Percentiles rank a stretch among this genome's conserved stretches.
Conservation (phyloP, 2,888 invertebrate genomes). For the Sinohyriopsis cumingii region DNA sequence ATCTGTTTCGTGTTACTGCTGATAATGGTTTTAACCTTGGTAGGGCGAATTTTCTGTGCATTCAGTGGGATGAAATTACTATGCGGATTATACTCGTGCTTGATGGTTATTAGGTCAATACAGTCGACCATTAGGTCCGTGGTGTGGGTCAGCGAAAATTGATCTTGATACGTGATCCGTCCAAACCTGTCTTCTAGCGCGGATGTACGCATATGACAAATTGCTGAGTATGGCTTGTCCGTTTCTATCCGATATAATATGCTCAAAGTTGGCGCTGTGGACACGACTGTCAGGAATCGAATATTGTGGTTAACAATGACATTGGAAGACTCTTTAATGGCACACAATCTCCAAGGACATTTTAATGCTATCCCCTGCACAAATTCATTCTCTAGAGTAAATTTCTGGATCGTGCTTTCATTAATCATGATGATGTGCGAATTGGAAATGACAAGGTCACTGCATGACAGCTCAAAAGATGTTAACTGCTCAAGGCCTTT, state of each 20-base stretch:
- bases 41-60: constrained; percentile 19
- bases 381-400: constrained; percentile 31
- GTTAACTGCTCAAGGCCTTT: constrained; percentile 26
- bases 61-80: constrained; percentile 34
- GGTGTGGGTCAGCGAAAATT: constrained; percentile 35
- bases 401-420: constrained; percentile 29
- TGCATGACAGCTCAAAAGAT: constrained; percentile 37
- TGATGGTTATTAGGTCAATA: constrained; percentile 30
- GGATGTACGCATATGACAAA: constrained; percentile 36
- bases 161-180: constrained; percentile 27
- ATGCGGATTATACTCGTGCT: constrained; percentile 33
- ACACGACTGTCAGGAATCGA: constrained; percentile 30
- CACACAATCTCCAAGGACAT: constrained; percentile 36
- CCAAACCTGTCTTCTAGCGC: constrained; percentile 36
- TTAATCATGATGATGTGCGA: constrained; percentile 27
- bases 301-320: constrained; percentile 37
- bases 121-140: constrained; percentile 35
- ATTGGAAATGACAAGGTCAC: constrained; percentile 26
- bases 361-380: constrained; percentile 23
- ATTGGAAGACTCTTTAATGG: constrained; percentile 24
- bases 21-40: constrained; percentile 22
- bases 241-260: constrained; percentile 35
- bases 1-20: constrained; percentile 30
- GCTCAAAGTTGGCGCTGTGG: constrained; percentile 21
- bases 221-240: constrained; percentile 38